Percentiles rank a stretch among this genome's conserved stretches.
These are phyloP conservation scores for Clostera curtula DNA, from an alignment of 2,888 invertebrate genomes.

Conservation along the genomic window DNA sequence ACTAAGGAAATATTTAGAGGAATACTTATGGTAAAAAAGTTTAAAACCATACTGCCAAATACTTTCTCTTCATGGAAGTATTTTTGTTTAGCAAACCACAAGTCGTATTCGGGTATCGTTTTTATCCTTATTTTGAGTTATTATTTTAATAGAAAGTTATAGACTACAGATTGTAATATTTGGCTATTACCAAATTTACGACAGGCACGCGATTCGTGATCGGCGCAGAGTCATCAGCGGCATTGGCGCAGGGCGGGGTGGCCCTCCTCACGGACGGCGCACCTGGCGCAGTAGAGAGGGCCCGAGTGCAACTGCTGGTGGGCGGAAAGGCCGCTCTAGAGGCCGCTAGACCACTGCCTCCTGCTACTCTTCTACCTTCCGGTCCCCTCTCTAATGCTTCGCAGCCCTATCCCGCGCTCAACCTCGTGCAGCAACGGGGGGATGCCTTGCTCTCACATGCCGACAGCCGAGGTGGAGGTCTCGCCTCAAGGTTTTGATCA, in stretches of 20 bases:
- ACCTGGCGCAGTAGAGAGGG: conserved; percentile 27
- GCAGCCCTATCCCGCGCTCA: conserved; percentile 75
- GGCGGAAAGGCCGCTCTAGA: conserved; percentile 22
- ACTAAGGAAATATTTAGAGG: too few species aligned
- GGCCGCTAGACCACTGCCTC: too few species aligned
- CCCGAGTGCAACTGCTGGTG: conserved; percentile 24
- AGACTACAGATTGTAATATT: too few species aligned
- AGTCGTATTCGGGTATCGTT: neutral
- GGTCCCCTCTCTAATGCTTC: conserved; percentile 11
- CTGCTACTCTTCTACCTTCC: neutral
- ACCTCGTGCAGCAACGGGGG: conserved; percentile 78
- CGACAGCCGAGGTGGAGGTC: conserved; percentile 82
- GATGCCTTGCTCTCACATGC: conserved; percentile 81
- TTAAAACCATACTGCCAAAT: too few species aligned
- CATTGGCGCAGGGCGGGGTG: conserved; percentile 33
- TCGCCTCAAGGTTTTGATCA: conserved; percentile 78
- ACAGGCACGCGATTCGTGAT: conserved; percentile 54
- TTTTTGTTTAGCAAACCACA: neutral
- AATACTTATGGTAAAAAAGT: too few species aligned
- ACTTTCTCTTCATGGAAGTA: too few species aligned
- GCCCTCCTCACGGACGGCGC: conserved; percentile 17
- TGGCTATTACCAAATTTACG: neutral
- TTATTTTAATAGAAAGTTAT: too few species aligned
- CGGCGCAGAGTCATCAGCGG: conserved; percentile 46
- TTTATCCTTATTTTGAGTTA: too few species aligned